phyloP scores from a whole-genome alignment of 2,113 vertebrate species.

The Mungos mungo region DNA sequence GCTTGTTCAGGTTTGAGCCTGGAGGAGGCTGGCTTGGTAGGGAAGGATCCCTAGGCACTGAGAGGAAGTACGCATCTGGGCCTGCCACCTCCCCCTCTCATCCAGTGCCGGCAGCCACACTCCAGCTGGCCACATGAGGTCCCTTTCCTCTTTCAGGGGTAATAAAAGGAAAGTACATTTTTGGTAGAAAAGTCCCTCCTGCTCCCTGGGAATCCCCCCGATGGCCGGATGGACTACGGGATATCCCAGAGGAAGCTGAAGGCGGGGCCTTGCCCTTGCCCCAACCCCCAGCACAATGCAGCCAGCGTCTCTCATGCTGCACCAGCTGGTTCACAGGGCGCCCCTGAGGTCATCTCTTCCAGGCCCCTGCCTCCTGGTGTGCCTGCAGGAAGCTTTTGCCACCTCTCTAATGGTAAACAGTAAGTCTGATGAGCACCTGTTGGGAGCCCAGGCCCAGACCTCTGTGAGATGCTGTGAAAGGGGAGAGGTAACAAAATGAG shows the following conservation, averaged over 20 bases:
- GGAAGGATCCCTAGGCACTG: constrained; percentile 3
- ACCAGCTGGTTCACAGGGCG: not conserved
- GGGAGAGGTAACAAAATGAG: not conserved
- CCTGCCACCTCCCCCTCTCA: not conserved
- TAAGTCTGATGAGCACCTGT: constrained; percentile 24
- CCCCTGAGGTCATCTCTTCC: not conserved
- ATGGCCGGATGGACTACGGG: constrained; percentile 53
- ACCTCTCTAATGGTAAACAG: not conserved
- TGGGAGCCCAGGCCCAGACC: not conserved
- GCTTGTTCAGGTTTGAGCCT: not conserved
- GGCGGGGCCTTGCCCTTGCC: not conserved
- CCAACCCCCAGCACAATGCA: constrained; percentile 21
- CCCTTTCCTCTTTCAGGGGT: constrained; percentile 65
- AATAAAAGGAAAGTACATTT: constrained; percentile 74
- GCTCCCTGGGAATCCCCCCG: constrained; percentile 76
- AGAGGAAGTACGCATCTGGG: constrained; percentile 11
- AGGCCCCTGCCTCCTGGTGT: not conserved
- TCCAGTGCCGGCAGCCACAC: not conserved
- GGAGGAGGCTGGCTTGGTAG: not conserved
- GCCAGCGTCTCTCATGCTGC: constrained; percentile 28
- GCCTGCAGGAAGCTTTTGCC: not conserved
- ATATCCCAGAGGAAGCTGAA: constrained; percentile 74
- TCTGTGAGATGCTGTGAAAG: not conserved
- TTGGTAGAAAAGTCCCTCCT: constrained; percentile 72
- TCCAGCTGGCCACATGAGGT: constrained; percentile 46